A percentile compares a stretch with the other conserved stretches of the same genome.
These are phyloP conservation scores for Diphyllodes magnificus DNA, from an alignment of 2,113 vertebrate species.

Conservation along the genomic window DNA sequence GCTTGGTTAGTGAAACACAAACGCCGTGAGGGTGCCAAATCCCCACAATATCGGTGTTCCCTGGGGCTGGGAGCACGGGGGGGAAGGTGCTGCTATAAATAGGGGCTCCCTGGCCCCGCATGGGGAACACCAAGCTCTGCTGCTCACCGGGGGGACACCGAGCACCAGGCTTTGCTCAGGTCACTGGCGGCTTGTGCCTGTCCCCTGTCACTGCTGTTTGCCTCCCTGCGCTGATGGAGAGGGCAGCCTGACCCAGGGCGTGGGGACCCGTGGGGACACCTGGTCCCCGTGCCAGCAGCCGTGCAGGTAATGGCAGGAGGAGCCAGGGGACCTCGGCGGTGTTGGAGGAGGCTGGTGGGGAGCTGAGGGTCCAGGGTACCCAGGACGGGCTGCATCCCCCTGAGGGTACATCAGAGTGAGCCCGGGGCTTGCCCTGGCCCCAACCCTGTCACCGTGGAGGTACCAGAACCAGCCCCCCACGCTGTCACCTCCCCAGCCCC, in stretches of 20 bases:
- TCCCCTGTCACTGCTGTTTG: neutral
- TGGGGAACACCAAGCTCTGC: constrained; percentile 65
- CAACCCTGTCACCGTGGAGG: accelerated
- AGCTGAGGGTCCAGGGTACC: neutral
- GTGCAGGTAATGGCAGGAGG: neutral
- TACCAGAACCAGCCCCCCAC: accelerated
- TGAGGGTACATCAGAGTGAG: accelerated
- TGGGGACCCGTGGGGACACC: neutral
- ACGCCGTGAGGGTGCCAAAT: neutral
- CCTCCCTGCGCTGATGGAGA: neutral
- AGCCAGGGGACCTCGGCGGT: neutral
- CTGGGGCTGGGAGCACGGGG: neutral
- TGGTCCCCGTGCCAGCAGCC: neutral
- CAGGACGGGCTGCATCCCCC: neutral
- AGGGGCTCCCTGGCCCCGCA: constrained; percentile 30
- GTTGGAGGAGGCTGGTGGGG: neutral
- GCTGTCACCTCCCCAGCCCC: neutral
- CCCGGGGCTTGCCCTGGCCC: neutral
- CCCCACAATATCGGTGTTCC: constrained; percentile 22
- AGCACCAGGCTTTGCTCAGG: neutral
- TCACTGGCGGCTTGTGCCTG: neutral
- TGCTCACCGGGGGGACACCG: constrained; percentile 24
- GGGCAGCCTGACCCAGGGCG: constrained; percentile 48
- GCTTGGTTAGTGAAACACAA: constrained; percentile 59
- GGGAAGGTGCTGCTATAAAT: constrained; percentile 38